These are phyloP conservation scores for Drosophila varians DNA, from an alignment of 1,140 invertebrate genomes.

Conservation along the genomic window DNA sequence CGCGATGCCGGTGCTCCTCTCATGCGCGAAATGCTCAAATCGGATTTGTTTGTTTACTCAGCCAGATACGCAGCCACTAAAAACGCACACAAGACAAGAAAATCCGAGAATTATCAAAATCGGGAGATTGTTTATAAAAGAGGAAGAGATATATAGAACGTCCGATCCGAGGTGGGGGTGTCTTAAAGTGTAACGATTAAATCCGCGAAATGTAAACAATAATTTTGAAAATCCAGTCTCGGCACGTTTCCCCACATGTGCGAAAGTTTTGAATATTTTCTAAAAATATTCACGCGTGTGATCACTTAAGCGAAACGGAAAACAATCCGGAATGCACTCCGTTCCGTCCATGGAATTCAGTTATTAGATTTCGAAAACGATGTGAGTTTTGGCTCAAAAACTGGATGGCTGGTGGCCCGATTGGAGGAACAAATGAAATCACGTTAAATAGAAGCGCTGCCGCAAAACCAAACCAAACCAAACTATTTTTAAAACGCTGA, in stretches of 20 bases:
- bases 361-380: slow-evolving; percentile 4
- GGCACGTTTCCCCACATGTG: slow-evolving; percentile 79
- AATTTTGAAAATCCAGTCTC: slow-evolving; percentile 69
- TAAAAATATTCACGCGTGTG: slow-evolving; percentile 70
- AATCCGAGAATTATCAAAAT: slow-evolving; percentile 76
- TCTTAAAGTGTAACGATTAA: slow-evolving; percentile 79
- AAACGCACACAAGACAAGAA: slow-evolving; percentile 70
- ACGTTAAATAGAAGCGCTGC: slow-evolving; percentile 71
- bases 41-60: slow-evolving; percentile 72
- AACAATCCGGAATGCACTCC: slow-evolving; percentile 57
- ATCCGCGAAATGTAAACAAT: slow-evolving; percentile 75
- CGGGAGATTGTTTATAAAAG: slow-evolving; percentile 76
- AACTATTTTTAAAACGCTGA: slow-evolving; percentile 78
- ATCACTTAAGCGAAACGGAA: slow-evolving; percentile 41
- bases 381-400: slow-evolving; percentile 18
- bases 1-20: slow-evolving; percentile 4
- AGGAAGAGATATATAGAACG: slow-evolving; percentile 79
- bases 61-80: slow-evolving; percentile 70
- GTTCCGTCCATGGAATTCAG: slow-evolving; percentile 7
- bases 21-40: slow-evolving; percentile 61
- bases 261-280: slow-evolving; percentile 75
- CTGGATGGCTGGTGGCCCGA: slow-evolving; percentile 15
- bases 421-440: slow-evolving; percentile 54
- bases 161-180: slow-evolving; percentile 45
- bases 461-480: slow-evolving; percentile 25